These are phyloP conservation scores for Sylvilagus floridanus DNA, from an alignment of 2,797 vertebrate genomes.

Conservation along the genomic window DNA sequence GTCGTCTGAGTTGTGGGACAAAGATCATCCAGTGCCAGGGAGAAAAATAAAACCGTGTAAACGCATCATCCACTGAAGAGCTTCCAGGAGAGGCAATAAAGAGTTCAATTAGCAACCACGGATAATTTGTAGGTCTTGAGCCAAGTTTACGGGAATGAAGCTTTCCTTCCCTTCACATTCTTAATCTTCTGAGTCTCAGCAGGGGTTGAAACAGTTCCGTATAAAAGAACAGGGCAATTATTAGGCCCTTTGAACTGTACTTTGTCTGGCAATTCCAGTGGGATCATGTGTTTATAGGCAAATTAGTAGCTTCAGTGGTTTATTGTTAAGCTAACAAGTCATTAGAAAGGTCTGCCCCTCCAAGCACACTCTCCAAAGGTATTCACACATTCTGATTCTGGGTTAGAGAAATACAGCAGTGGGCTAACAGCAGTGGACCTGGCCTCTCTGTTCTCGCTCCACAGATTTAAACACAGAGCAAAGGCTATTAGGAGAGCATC, in stretches of 20 bases:
- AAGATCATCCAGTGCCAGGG: background rate
- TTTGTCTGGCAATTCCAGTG: constrained; percentile 76
- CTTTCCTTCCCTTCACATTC: constrained; percentile 59
- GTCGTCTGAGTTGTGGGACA: background rate
- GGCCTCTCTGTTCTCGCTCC: background rate
- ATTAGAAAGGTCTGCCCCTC: constrained; percentile 76
- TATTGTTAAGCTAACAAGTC: constrained; percentile 79
- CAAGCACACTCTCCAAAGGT: constrained; percentile 76
- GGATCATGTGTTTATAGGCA: constrained; percentile 80
- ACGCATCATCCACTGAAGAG: background rate
- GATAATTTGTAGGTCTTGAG: constrained; percentile 62
- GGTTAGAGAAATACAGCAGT: background rate
- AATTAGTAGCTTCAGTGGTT: constrained; percentile 79
- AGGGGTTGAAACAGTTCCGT: constrained; percentile 83
- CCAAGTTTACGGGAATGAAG: constrained; percentile 63
- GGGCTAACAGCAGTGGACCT: background rate
- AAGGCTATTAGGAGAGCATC: background rate
- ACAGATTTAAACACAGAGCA: background rate
- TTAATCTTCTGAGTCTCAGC: constrained; percentile 85
- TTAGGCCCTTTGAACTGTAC: constrained; percentile 82
- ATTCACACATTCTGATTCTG: constrained; percentile 69
- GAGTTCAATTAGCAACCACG: constrained; percentile 47
- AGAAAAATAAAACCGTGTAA: background rate
- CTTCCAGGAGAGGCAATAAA: constrained; percentile 27
- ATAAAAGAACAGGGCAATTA: constrained; percentile 79